Evolutionary conservation across 2,797 vertebrate genomes (phyloP).

Genomic region (Chaetodon trifasciatus): DNA sequence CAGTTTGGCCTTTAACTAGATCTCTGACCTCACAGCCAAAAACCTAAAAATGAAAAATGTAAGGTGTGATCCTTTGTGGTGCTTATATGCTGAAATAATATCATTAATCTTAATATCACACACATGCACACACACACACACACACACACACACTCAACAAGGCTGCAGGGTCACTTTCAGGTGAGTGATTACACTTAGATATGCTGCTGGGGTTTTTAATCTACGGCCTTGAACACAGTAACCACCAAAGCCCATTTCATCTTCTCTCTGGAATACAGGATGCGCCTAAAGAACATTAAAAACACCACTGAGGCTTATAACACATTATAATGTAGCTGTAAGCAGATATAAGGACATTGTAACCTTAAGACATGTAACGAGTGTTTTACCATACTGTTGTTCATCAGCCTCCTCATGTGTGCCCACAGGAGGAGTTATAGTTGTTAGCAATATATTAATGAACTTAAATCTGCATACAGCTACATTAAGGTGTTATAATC

Average conservation of each 20-base stretch:
- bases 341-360: not conserved
- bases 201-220: not conserved
- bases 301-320: not conserved
- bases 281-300: not conserved
- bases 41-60: not conserved
- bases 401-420: too few species aligned
- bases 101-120: slow-evolving; percentile 1
- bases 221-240: not conserved
- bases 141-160: not conserved
- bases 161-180: slow-evolving; percentile 1
- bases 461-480: not conserved
- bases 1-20: not conserved
- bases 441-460: not conserved
- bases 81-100: not conserved
- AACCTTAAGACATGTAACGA: not conserved
- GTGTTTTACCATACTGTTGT: too few species aligned
- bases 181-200: not conserved
- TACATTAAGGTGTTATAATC: not conserved
- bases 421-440: too few species aligned
- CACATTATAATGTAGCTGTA: not conserved
- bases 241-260: not conserved
- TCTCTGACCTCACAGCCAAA: not conserved
- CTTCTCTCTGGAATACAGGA: not conserved
- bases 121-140: not conserved
- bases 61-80: not conserved